These are phyloP conservation scores for Dufourea novaeangliae DNA, from an alignment of 1,140 invertebrate species.

Conservation along the genomic window DNA sequence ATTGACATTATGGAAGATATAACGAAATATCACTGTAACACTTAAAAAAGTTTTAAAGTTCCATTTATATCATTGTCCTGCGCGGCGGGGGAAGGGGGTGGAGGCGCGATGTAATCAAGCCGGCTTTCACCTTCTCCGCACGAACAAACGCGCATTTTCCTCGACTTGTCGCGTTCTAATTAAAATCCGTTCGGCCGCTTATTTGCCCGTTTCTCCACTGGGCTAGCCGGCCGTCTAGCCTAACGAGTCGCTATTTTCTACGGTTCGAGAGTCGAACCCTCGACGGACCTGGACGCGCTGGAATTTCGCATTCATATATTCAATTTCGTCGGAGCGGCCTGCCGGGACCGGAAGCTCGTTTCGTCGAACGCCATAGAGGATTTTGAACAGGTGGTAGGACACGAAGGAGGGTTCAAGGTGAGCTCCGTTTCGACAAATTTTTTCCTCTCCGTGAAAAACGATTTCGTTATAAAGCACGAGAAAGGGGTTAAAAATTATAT, in stretches of 20 bases:
- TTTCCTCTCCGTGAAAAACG: too few relatives aligned
- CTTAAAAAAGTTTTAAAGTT: too few relatives aligned
- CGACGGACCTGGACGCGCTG: constrained; percentile 24
- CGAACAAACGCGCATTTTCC: constrained; percentile 34
- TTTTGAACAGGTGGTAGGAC: too few relatives aligned
- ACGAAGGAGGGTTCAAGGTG: too few relatives aligned
- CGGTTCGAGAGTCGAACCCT: constrained; percentile 41
- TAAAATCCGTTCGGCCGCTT: constrained; percentile 37
- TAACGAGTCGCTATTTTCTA: constrained; percentile 51
- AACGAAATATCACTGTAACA: too few relatives aligned
- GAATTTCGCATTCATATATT: constrained; percentile 60
- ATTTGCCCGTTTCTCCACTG: constrained; percentile 11
- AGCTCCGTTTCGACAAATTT: background rate
- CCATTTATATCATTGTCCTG: too few relatives aligned
- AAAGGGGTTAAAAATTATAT: too few relatives aligned
- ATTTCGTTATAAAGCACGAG: too few relatives aligned
- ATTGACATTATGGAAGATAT: too few relatives aligned
- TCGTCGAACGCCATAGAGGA: constrained; percentile 23
- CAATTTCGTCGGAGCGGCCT: constrained; percentile 52
- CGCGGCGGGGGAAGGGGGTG: too few relatives aligned
- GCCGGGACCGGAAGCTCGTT: constrained; percentile 40
- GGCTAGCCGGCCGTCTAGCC: background rate
- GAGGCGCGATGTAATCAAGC: constrained; percentile 19
- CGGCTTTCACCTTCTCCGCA: background rate
- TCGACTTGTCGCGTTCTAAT: constrained; percentile 36